These are phyloP conservation scores for Tapirus terrestris DNA, from an alignment of 2,113 vertebrate genomes.

Conservation along the genomic window DNA sequence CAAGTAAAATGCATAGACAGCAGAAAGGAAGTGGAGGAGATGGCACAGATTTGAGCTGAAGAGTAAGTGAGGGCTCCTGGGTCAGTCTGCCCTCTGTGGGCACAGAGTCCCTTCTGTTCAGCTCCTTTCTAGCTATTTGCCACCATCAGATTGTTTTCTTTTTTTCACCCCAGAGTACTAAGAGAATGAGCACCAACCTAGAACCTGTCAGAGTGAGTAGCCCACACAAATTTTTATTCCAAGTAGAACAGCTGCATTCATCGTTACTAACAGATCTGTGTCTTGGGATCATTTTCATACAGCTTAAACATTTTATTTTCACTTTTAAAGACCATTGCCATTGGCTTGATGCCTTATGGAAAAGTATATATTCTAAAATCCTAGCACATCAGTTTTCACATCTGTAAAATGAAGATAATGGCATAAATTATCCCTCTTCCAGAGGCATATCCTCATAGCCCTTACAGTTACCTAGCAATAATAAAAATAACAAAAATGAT, in stretches of 20 bases:
- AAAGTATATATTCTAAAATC: neutral
- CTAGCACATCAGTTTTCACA: neutral
- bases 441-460: neutral
- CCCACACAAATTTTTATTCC: neutral
- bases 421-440: neutral
- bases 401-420: neutral
- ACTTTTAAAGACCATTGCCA: neutral
- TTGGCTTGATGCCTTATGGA: neutral
- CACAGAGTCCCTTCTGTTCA: too few relatives aligned
- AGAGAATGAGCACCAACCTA: neutral
- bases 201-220: too few relatives aligned
- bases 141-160: neutral
- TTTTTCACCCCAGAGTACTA: neutral
- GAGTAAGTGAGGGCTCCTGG: fast-evolving
- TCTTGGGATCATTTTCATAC: neutral
- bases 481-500: neutral
- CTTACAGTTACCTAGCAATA: neutral
- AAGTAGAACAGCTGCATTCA: neutral
- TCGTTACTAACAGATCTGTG: neutral
- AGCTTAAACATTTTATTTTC: neutral
- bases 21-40: neutral
- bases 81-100: neutral
- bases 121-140: too few relatives aligned
- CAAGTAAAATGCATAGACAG: neutral
- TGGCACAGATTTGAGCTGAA: neutral